Evolutionary conservation across 2,797 vertebrate genomes (phyloP), one percentile per base, ranked within the genome.

Genomic region (Avahi laniger): DNA sequence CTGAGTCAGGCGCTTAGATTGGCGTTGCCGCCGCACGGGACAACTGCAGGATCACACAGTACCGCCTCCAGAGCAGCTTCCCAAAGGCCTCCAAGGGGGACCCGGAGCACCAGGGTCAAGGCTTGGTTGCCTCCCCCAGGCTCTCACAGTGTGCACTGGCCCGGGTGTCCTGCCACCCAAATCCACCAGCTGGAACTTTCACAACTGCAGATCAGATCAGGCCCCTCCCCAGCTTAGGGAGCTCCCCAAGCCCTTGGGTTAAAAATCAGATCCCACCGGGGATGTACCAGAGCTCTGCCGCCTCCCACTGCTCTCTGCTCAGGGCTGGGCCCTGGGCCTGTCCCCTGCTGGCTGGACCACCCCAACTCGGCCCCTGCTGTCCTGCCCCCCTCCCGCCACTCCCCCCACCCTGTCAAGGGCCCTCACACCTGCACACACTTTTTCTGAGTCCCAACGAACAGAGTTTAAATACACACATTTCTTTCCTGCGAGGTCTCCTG

Each of bases 11-110:
- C 0, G 2, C 48, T 35, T n/a, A 41, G 65, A 50, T 11, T n/a
- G 0, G 0, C n/a, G 41, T 17, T 24, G 35, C 28, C 28, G 35
- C 50, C 9, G 33, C n/a, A 5, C 1, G 22, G 59, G n/a, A 70
- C 4, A 30, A 28, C 33, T 22, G 12, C 7, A 11, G 7, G n/a
- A 54, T 78, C 5, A 24, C 5, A 24, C 33, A 17, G 35, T 7
- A 1, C 11, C 5, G 20, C 33, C 41, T 85, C 79, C 65, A 24
- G 12, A 72, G 73, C 33, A 12, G 63, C 67, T 52, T 35, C 57
- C 41, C 22, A 11, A 38, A 70, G 41, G n/a, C 76, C 59, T 59
- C 30, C 15, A 3, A 4, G 69, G 65, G 52, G 35, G 35, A 6
- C 38, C 0, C 4, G 33, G n/a, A 57, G 14, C 76, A 33, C 24